phyloP scores from a whole-genome alignment of 2,797 vertebrate species.

The Iguana delicatissima region DNA sequence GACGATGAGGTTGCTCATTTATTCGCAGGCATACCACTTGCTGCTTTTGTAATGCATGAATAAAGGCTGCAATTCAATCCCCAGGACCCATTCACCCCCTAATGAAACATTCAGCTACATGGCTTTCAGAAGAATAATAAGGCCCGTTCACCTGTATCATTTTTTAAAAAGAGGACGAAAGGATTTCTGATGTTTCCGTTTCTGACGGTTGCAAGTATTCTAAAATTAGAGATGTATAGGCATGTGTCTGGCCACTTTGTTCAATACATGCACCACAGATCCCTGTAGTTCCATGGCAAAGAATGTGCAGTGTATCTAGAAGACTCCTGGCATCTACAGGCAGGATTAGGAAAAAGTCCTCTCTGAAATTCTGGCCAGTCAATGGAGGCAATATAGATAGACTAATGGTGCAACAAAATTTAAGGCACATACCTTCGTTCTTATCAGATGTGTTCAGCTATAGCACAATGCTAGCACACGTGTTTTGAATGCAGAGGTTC shows the following conservation, averaged over 20 bases:
- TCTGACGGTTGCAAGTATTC: neutral
- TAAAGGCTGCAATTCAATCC: constrained; percentile 82
- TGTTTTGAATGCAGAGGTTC: neutral
- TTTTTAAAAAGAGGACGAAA: no score
- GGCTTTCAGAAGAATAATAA: neutral
- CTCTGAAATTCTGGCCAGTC: neutral
- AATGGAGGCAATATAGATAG: no score
- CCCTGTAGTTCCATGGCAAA: neutral
- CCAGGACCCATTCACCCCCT: constrained; percentile 50
- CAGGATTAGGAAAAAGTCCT: no score
- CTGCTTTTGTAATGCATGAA: constrained; percentile 83
- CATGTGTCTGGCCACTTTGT: neutral
- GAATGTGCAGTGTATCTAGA: no score
- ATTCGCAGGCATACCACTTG: constrained; percentile 86
- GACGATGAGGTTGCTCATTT: constrained; percentile 83
- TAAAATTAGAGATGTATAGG: neutral
- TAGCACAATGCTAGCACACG: no score
- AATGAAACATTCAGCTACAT: constrained; percentile 33
- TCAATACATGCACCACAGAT: neutral
- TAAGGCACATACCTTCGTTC: no score
- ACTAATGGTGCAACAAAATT: no score
- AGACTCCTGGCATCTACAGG: no score
- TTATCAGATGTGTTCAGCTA: no score
- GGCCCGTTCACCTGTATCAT: neutral
- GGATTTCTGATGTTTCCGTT: no score